Conservation (phyloP, 1,140 invertebrate species). For the Melitaea cinxia region DNA sequence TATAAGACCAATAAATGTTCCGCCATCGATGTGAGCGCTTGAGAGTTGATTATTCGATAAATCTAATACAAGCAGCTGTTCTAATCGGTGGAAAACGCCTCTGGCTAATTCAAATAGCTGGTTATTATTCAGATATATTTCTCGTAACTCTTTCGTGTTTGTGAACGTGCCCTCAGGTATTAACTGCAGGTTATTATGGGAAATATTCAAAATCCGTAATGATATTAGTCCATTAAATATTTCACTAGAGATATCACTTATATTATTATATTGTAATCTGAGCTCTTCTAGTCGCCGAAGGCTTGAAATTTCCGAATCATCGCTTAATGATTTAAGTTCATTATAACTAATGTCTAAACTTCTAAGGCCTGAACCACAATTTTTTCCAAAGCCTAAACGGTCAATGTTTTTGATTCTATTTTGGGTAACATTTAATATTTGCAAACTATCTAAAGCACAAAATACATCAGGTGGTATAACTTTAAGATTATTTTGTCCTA, state of each 20-base stretch:
- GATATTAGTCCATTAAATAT: conserved; percentile 89
- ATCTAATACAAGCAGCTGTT: conserved; percentile 93
- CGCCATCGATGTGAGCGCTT: conserved; percentile 90
- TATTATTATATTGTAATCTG: conserved; percentile 90
- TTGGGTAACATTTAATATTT: conserved; percentile 90
- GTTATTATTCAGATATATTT: conserved; percentile 92
- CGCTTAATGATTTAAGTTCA: conserved; percentile 86
- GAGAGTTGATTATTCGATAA: conserved; percentile 94
- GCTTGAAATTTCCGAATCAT: conserved; percentile 87
- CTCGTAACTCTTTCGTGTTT: conserved; percentile 88
- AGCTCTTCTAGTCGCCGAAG: conserved; percentile 89
- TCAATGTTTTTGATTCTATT: conserved; percentile 89
- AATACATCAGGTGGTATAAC: conserved; percentile 88
- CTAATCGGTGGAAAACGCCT: conserved; percentile 91
- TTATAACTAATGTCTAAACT: conserved; percentile 91
- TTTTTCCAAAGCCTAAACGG: conserved; percentile 86
- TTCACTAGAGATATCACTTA: conserved; percentile 90
- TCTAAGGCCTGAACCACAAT: conserved; percentile 83
- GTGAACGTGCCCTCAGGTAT: conserved; percentile 91
- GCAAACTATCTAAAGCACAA: conserved; percentile 89
- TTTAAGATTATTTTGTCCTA: conserved; percentile 91
- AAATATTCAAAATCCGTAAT: conserved; percentile 91
- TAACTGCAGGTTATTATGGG: conserved; percentile 89
- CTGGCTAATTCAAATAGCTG: conserved; percentile 89
- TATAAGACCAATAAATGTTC: conserved; percentile 92